Evolutionary conservation across 2,888 invertebrate species (phyloP), one percentile per base, ranked within the genome.

Genomic region (Tholera decimalis): DNA sequence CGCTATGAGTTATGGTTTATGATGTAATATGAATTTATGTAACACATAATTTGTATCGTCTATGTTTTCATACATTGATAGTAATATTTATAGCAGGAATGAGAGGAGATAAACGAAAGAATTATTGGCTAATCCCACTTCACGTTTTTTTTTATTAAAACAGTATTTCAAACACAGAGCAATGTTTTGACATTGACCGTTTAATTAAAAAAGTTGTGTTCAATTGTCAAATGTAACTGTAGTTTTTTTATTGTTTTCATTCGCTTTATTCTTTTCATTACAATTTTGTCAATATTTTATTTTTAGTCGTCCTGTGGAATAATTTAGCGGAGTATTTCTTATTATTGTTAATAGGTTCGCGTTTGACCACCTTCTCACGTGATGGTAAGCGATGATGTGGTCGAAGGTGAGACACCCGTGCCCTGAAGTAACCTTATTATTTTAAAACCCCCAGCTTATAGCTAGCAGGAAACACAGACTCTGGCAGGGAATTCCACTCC

Each of bases 1-100:
- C 67, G 28, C 44, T 15, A 51, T 59, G 24, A n/a, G 46, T 46
- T 39, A 51, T 68, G 28, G 50, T 68, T 51, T 26, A 22, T 20
- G 44, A 18, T 20, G 18, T 44, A 33, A 8, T 6, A 33, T 28
- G 6, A 15, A 4, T 35, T 15, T 15, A 15, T 35, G 15, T 26
- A 46, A 39, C 18, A 26, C 58, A 33, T 39, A 68, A 37, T 30
- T 13, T 43, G 1, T 24, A 11, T 26, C 30, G 56, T 65, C 26
- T 24, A 67, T 49, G 13, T 9, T 20, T 13, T 35, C 18, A 35
- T 49, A 18, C 24, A 9, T 33, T 13, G 59, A 59, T 58, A 49
- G 67, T 9, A 4, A 30, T 39, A 33, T 53, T 53, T 43, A 33
- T 24, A 24, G 22, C 9, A 2, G 30, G 13, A 22, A n/a, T 13